Conservation (phyloP, 2,888 invertebrate genomes). For the Caenorhabditis drosophilae region DNA sequence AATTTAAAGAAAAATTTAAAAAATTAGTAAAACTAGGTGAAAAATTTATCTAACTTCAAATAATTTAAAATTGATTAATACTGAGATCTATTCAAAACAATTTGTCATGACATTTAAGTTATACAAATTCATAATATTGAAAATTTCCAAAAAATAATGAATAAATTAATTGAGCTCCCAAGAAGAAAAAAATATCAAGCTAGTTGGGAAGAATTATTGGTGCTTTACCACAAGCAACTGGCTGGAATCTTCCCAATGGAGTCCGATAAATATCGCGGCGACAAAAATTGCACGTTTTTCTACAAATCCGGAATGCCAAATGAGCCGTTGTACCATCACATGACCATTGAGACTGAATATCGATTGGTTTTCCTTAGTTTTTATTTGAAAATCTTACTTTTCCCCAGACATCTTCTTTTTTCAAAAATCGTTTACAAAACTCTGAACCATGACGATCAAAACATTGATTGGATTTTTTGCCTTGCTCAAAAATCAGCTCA, state of each 20-base stretch:
- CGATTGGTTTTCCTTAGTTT: too few species aligned
- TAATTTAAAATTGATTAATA: too few species aligned
- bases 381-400: too few species aligned
- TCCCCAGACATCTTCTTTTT: conserved; percentile 55
- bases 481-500: conserved; percentile 56
- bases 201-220: conserved; percentile 35
- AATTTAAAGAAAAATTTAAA: too few species aligned
- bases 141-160: too few species aligned
- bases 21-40: too few species aligned
- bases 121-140: too few species aligned
- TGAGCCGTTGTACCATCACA: conserved; percentile 59
- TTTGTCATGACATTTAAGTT: too few species aligned
- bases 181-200: too few species aligned
- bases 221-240: conserved; percentile 37
- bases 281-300: conserved; percentile 63
- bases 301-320: conserved; percentile 61
- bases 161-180: too few species aligned
- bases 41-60: too few species aligned
- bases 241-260: conserved; percentile 38
- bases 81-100: too few species aligned
- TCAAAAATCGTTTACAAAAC: conserved; percentile 58
- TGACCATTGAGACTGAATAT: conserved; percentile 58
- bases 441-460: conserved; percentile 58
- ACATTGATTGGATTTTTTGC: conserved; percentile 49
- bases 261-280: conserved; percentile 55